phyloP scores from a whole-genome alignment of 2,888 invertebrate genomes.

The Platycnemis pennipes region DNA sequence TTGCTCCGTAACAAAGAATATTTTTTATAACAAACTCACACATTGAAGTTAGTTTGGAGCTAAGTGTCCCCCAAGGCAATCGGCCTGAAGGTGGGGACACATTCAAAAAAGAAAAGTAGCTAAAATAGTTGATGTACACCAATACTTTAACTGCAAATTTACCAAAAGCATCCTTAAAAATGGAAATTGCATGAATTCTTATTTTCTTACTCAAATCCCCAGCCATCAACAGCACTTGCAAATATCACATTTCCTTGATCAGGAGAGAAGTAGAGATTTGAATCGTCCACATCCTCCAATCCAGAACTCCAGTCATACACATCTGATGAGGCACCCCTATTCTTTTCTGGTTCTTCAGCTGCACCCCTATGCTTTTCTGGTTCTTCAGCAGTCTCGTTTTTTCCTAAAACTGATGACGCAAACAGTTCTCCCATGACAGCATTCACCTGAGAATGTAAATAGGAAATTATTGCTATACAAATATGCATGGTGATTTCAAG shows the following conservation, averaged over 20 bases:
- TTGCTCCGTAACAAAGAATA: too few species aligned
- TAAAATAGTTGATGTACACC: background rate
- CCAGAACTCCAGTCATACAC: slow-evolving; percentile 89
- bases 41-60: too few species aligned
- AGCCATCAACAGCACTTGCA: slow-evolving; percentile 97
- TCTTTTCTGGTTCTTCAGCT: slow-evolving; percentile 71
- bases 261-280: slow-evolving; percentile 95
- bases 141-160: too few species aligned
- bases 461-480: too few species aligned
- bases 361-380: slow-evolving; percentile 71
- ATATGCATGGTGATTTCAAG: too few species aligned
- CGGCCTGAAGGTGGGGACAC: too few species aligned
- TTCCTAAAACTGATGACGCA: slow-evolving; percentile 88
- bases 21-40: too few species aligned
- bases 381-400: slow-evolving; percentile 75
- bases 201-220: slow-evolving; percentile 86
- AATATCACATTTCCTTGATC: slow-evolving; percentile 97
- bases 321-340: slow-evolving; percentile 65
- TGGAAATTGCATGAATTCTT: background rate
- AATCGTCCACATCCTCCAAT: slow-evolving; percentile 91
- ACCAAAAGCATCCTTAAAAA: slow-evolving; percentile 15
- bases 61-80: too few species aligned
- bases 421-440: slow-evolving; percentile 95
- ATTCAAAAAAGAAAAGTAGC: background rate
- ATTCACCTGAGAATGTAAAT: slow-evolving; percentile 85